These are phyloP conservation scores for Zoroaster sp. DNA, from an alignment of 53 echinoderm and acorn worm species.

Conservation along the genomic window DNA sequence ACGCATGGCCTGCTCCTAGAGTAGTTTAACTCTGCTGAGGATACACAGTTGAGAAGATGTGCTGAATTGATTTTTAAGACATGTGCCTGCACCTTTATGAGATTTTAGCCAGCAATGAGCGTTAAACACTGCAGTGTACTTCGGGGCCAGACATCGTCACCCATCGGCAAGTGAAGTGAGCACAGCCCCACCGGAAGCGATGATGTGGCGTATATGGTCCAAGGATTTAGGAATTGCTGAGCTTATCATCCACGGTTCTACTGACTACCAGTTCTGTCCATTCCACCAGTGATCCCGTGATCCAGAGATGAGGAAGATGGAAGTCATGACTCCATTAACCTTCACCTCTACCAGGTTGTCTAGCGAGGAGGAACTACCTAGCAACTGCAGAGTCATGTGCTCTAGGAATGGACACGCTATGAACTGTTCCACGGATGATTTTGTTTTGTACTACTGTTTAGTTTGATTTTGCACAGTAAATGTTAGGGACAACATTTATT, in stretches of 20 bases:
- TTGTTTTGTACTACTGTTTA: background rate
- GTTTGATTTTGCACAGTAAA: background rate
- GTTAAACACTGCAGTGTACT: background rate
- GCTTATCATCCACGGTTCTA: no score
- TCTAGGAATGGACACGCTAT: background rate
- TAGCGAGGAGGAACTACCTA: background rate
- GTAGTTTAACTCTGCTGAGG: background rate
- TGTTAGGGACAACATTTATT: slow-evolving; percentile 3
- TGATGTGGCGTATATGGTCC: no score
- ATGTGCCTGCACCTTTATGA: background rate
- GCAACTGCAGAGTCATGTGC: background rate
- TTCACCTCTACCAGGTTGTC: background rate
- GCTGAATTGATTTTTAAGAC: no score
- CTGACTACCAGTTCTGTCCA: background rate
- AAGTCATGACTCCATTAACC: background rate
- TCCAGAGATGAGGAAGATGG: background rate
- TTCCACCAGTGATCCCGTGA: background rate
- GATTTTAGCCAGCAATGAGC: background rate
- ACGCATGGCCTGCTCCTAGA: background rate
- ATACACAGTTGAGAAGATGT: no score
- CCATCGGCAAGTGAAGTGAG: background rate
- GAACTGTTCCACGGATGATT: slow-evolving; percentile 18
- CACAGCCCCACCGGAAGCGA: no score
- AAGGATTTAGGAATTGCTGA: no score
- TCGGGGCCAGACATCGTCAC: background rate